These are phyloP conservation scores for Villa cingulata DNA, from an alignment of 2,888 invertebrate species.

Conservation along the genomic window DNA sequence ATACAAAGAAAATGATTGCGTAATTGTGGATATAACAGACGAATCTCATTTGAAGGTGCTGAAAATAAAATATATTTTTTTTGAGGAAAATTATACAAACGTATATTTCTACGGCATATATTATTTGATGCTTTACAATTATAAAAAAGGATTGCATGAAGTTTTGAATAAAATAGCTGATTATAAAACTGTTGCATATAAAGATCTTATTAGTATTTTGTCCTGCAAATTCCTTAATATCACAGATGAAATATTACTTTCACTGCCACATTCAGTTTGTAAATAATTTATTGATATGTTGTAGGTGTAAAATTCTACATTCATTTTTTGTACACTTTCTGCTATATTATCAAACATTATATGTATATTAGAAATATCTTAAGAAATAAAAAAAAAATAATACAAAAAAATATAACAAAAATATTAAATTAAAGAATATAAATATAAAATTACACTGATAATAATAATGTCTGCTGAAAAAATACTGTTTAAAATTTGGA, in stretches of 20 bases:
- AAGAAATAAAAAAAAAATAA: too few relatives aligned
- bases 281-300: not conserved
- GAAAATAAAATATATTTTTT: conserved; percentile 1
- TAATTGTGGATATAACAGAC: not conserved
- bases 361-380: too few relatives aligned
- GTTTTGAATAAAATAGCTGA: not conserved
- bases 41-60: not conserved
- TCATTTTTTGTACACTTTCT: too few relatives aligned
- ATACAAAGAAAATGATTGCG: not conserved
- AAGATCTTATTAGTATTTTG: not conserved
- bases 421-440: too few relatives aligned
- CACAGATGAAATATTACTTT: not conserved
- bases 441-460: too few relatives aligned
- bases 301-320: too few relatives aligned
- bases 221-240: not conserved
- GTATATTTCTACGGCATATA: not conserved
- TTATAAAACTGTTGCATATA: not conserved
- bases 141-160: not conserved
- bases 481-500: conserved; percentile 1
- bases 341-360: too few relatives aligned
- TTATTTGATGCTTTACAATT: not conserved
- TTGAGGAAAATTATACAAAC: not conserved
- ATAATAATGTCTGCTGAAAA: not conserved
- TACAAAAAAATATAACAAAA: too few relatives aligned
- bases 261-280: not conserved